Evolutionary conservation across 1,140 invertebrate genomes (phyloP), one percentile per base, ranked within the genome.

Genomic region (Dufourea novaeangliae): DNA sequence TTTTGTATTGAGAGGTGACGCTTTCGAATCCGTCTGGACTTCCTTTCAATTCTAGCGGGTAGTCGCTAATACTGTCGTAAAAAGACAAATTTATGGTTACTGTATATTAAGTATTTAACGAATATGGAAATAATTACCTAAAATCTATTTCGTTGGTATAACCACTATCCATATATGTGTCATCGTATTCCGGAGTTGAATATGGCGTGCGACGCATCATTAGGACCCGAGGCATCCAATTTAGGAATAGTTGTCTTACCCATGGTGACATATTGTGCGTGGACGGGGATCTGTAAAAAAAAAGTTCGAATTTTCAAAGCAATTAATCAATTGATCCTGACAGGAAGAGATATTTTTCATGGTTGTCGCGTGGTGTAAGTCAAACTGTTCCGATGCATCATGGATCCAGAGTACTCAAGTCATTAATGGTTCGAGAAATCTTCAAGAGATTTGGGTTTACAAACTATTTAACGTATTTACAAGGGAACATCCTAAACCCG

Each of bases 221-320:
- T 71, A 98, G 93, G 20, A 98, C 90, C 73, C 96, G 95, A 12
- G 97, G 97, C 96, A 98, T 97, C 86, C 97, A 95, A 85, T 97
- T 95, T 11, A 98, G 93, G 92, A 99, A 99, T 69, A 99, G 93
- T 87, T 95, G 95, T 88, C 95, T 95, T 81, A 98, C 96, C 95
- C 96, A 96, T 0, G 97, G 96, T 0, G 97, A 96, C 97, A 99
- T 98, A 82, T 96, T 97, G 92, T 99, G 98, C 0, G 98, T 99
- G 14, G 98, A 97, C 32, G 99, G 98, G 6, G 98, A 99, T 89
- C 97, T 98, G 87, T 57, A 67, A 84, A 32, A 46, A 0, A 22
- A n/a, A 34, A 1, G 11, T 27, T 17, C 17, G 8, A 32, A 61
- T 22, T 25, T 44, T 2, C n/a, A n/a, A n/a, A n/a, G 0, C 41